Base-by-base conservation (phyloP, 2,888 invertebrate species). In the Drosophila emarginata region DNA sequence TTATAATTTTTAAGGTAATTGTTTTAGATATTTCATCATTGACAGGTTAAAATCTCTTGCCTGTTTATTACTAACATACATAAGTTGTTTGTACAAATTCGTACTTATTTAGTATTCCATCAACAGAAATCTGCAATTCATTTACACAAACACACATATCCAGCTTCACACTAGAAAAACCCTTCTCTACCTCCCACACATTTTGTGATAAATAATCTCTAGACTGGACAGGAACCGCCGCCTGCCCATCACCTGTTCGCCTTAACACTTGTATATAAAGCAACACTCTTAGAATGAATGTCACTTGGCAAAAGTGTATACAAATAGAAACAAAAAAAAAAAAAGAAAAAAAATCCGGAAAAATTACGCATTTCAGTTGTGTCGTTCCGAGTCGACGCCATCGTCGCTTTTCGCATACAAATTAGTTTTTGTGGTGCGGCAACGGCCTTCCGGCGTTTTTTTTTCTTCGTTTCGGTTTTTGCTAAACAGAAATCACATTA, bases 251-350 rank as follows among this genome's bases (percentile, higher is more conserved):
- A 87, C 89, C 87, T 83, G 74, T 56, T 61, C 79, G 89, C 89
- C 76, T 87, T 85, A 87, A 80, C 82, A 87, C 89, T 88, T 84
- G 60, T 74, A 52, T 74, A 76, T 61, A 87, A 88, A 78, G 74
- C 78, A 61, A 66, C 64, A 80, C 68, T 63, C 63, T 58, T 37
- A 60, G 40, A 50, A 61, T 64, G 40, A 77, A 77, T 67, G 66
- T 67, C 64, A 72, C 63, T 67, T 75, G 78, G 69, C 83, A 18
- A 45, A 45, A 45, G 45, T 45, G 21, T 45, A 45, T 45, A 45
- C 45, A 45, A 45, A 45, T 45, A 45, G 45, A 45, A 45, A 45
- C 45, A 45, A 61, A 64, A 6, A 28, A 28, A 28, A 28, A 28
- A 68, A 62, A 70, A 32, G 32, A 1, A 2, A 32, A 1, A 9